Evolutionary conservation across 2,888 invertebrate genomes (phyloP).

Genomic region (Acanthococcus lagerstroemiae): DNA sequence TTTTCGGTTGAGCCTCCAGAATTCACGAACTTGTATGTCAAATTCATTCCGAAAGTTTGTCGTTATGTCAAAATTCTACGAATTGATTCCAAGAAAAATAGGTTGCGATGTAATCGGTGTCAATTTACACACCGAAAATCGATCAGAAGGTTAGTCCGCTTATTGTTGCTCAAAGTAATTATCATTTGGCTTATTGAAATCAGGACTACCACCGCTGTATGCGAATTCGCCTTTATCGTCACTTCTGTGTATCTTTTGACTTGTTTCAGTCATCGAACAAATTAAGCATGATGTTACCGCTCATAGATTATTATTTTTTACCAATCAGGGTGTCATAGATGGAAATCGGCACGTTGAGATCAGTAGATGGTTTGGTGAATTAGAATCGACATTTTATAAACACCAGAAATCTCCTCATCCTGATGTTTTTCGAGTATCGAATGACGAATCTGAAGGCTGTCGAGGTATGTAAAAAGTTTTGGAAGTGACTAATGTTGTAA

Average conservation of each 20-base stretch:
- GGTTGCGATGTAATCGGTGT: constrained; percentile 39
- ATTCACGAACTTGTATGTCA: no score
- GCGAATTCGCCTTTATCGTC: not conserved
- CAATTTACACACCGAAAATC: constrained; percentile 38
- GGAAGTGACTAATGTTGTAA: not conserved
- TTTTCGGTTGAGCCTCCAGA: no score
- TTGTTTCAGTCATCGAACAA: constrained; percentile 37
- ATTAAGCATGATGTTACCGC: constrained; percentile 38
- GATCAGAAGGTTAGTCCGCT: constrained; percentile 38
- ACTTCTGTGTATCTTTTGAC: not conserved
- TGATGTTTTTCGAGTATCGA: constrained; percentile 39
- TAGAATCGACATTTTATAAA: constrained; percentile 39
- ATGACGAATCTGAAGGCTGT: constrained; percentile 39
- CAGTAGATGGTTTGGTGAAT: constrained; percentile 39
- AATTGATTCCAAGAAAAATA: constrained; percentile 36
- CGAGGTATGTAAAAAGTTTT: constrained; percentile 36
- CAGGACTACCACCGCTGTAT: not conserved
- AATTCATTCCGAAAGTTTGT: no score
- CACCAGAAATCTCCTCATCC: constrained; percentile 39
- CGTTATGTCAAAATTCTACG: constrained; percentile 35
- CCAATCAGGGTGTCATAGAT: constrained; percentile 38
- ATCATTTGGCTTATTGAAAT: not conserved
- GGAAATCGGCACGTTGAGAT: constrained; percentile 39
- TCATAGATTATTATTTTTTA: constrained; percentile 38
- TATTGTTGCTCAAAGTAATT: no score